Percentiles rank a stretch among this genome's conserved stretches.
phyloP scores from a whole-genome alignment of 1,140 invertebrate species.

The Himalopsyche phryganea region DNA sequence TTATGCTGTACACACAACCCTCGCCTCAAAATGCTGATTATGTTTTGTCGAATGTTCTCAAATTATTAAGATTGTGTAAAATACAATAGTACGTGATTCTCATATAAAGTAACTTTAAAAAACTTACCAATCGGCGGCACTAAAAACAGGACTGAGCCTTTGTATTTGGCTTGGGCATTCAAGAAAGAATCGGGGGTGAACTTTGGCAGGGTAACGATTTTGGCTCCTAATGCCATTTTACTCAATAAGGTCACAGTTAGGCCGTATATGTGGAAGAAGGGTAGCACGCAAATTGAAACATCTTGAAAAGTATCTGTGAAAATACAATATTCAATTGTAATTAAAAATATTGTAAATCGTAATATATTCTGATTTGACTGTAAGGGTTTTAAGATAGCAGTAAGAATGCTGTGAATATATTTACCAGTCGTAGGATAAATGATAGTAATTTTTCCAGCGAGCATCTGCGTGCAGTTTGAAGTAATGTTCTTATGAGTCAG shows the following conservation, averaged over 20 bases:
- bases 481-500: constrained; percentile 66
- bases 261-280: constrained; percentile 86
- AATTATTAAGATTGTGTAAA: too few relatives aligned
- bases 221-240: constrained; percentile 60
- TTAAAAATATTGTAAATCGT: too few relatives aligned
- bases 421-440: constrained; percentile 39
- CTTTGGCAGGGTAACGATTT: constrained; percentile 68
- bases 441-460: constrained; percentile 39
- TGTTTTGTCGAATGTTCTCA: too few relatives aligned
- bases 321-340: not conserved
- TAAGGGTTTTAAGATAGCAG: too few relatives aligned
- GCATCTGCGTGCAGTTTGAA: constrained; percentile 52
- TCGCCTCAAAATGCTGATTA: too few relatives aligned
- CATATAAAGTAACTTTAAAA: too few relatives aligned
- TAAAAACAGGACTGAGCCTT: constrained; percentile 55
- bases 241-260: constrained; percentile 56
- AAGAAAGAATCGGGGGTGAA: constrained; percentile 67
- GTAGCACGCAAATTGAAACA: constrained; percentile 62
- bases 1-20: too few relatives aligned
- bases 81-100: too few relatives aligned
- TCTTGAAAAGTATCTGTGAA: constrained; percentile 54
- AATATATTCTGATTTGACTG: too few relatives aligned
- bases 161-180: constrained; percentile 54
- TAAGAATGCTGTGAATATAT: too few relatives aligned
- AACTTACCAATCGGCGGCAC: constrained; percentile 65